These are phyloP conservation scores for Lichenostomus cassidix DNA, from an alignment of 2,113 vertebrate species.

Conservation along the genomic window DNA sequence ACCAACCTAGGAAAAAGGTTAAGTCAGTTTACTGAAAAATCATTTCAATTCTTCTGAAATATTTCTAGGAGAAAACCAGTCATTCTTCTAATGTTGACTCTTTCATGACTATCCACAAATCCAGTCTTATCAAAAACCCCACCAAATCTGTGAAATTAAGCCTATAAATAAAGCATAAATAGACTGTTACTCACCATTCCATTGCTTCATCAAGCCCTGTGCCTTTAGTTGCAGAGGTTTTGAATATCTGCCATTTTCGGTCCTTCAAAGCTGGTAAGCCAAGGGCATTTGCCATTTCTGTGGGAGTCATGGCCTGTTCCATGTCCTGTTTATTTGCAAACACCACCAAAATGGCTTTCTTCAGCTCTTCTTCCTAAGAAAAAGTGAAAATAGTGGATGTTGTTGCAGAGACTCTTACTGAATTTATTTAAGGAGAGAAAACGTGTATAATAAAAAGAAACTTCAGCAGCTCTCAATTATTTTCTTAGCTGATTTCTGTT, in stretches of 20 bases:
- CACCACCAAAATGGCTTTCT: conserved; percentile 96
- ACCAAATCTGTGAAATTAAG: not conserved
- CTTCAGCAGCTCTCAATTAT: not conserved
- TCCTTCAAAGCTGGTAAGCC: conserved; percentile 94
- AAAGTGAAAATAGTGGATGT: fast-evolving
- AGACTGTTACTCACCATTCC: conserved; percentile 85
- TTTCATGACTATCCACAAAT: not conserved
- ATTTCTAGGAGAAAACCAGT: not conserved
- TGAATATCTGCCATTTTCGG: conserved; percentile 99
- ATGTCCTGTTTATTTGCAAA: conserved; percentile 99
- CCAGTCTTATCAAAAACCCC: not conserved
- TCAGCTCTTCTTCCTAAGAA: conserved; percentile 92
- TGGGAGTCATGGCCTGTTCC: conserved; percentile 97
- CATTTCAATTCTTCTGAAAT: not conserved
- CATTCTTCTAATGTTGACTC: not conserved
- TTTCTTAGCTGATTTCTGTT: not conserved
- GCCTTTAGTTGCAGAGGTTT: conserved; percentile 96
- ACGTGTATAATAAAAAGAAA: not conserved
- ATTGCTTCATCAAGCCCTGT: conserved; percentile 94
- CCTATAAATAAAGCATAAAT: not conserved
- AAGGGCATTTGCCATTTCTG: conserved; percentile 93
- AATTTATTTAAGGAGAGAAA: not conserved
- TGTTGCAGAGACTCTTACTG: not conserved
- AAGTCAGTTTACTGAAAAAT: not conserved
- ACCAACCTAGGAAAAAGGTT: conserved; percentile 84